phyloP scores from a whole-genome alignment of 2,888 invertebrate species.

The Latheticus oryzae region DNA sequence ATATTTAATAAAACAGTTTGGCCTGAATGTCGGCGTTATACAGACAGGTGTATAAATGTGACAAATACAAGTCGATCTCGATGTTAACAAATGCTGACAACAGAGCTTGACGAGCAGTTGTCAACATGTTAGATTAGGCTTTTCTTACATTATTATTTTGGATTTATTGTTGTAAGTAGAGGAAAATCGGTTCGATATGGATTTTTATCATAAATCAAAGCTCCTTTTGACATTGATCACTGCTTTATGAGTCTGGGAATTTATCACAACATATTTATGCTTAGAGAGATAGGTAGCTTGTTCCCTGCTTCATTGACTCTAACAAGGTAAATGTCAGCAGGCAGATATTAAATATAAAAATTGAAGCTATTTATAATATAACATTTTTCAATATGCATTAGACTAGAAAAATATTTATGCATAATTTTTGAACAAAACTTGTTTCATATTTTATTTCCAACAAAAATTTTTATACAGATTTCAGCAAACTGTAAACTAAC shows the following conservation, averaged over 20 bases:
- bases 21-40: slow-evolving; percentile 26
- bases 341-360: too few species aligned
- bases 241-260: slow-evolving; percentile 7
- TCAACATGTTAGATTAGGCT: slow-evolving; percentile 38
- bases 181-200: slow-evolving; percentile 10
- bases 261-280: slow-evolving; percentile 12
- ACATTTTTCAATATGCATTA: too few species aligned
- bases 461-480: too few species aligned
- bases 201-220: slow-evolving; percentile 19
- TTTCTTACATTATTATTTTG: slow-evolving; percentile 30
- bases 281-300: too few species aligned
- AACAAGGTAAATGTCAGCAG: too few species aligned
- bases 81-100: slow-evolving; percentile 39
- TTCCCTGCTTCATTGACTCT: too few species aligned
- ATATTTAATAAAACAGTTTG: slow-evolving; percentile 34
- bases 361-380: too few species aligned
- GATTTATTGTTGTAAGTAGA: slow-evolving; percentile 28
- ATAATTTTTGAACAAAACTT: too few species aligned
- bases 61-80: slow-evolving; percentile 36
- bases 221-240: slow-evolving; percentile 9
- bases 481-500: too few species aligned
- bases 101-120: slow-evolving; percentile 37
- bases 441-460: too few species aligned
- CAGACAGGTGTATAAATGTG: slow-evolving; percentile 32
- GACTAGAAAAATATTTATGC: too few species aligned